These are phyloP conservation scores for Microcebus griseorufus DNA, from an alignment of 2,113 vertebrate species.

Conservation along the genomic window DNA sequence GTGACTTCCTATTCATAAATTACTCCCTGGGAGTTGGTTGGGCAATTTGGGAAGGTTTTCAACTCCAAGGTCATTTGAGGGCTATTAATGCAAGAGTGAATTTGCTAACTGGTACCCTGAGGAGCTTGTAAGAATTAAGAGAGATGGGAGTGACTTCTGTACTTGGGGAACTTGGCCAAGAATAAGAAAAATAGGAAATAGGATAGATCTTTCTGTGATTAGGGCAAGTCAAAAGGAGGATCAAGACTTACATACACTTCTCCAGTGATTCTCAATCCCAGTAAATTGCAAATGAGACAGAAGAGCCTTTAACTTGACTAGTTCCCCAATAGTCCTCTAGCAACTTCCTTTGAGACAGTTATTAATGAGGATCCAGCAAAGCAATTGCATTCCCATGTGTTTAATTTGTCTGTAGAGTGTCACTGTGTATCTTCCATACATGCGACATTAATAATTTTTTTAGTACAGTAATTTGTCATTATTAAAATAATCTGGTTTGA, in stretches of 20 bases:
- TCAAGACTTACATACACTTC: not conserved
- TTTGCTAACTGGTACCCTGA: not conserved
- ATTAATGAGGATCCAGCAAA: not conserved
- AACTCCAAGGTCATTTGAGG: not conserved
- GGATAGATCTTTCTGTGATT: not conserved
- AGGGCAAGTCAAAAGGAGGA: not conserved
- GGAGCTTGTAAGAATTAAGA: not conserved
- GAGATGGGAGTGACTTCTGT: not conserved
- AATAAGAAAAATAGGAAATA: not conserved
- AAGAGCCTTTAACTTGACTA: not conserved
- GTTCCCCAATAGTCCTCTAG: not conserved
- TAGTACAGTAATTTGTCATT: not conserved
- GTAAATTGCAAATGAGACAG: not conserved
- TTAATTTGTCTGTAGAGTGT: not conserved
- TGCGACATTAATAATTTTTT: not conserved
- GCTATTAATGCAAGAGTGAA: not conserved
- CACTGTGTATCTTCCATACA: not conserved
- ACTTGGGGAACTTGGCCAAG: not conserved
- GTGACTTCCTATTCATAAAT: not conserved
- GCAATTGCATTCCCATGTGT: not conserved
- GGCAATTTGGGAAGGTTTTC: not conserved
- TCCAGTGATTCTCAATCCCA: not conserved
- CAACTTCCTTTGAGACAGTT: not conserved
- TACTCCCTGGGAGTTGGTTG: not conserved
- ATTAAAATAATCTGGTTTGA: conserved; percentile 63